Base-by-base conservation (phyloP, 2,797 vertebrate genomes). In the Alcedo atthis region DNA sequence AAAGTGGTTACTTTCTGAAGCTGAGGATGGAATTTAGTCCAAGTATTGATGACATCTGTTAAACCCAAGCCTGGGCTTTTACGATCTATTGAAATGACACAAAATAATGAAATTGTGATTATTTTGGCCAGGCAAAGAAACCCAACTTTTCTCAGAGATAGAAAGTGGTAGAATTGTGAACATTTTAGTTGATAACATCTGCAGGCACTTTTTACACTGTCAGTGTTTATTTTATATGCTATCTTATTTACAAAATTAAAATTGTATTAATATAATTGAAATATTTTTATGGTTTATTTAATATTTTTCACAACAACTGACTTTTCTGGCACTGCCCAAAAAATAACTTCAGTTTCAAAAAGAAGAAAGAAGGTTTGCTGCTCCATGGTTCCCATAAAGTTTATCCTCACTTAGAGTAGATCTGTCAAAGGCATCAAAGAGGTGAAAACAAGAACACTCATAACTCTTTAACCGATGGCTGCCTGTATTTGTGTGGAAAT, bases 71-170 rank as follows among this genome's bases (percentile, higher is more conserved):
- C 71, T 62, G 75, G 19, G 73, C 26, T 89, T 94, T 95, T 89
- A 93, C 1, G 8, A 83, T 35, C 58, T 1, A 0, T 73, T 88
- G 87, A 92, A 88, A 91, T 84, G 81, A 93, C 89, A 75, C 33
- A 30, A 85, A 87, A 88, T 80, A 43, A 85, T 68, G 75, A 92
- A 93, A 77, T 82, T n/a, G 75, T 92, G 93, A 89, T 95, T 93
- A 77, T 86, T 92, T 94, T 96, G 94, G 94, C 93, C 81, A 43
- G 35, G 83, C 55, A 85, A 78, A 17, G 51, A 40, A 37, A 1
- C 0, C 8, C 49, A 53, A 53, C 3, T 63, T 82, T 86, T 37
- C 17, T 64, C 43, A 53, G 54, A 90, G 78, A 49, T 61, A 71
- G 85, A 87, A 84, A 6, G 30, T 15, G 54, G 76, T 89, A 75